phyloP scores from a whole-genome alignment of 2,113 vertebrate genomes.

The Syngnathus typhle region DNA sequence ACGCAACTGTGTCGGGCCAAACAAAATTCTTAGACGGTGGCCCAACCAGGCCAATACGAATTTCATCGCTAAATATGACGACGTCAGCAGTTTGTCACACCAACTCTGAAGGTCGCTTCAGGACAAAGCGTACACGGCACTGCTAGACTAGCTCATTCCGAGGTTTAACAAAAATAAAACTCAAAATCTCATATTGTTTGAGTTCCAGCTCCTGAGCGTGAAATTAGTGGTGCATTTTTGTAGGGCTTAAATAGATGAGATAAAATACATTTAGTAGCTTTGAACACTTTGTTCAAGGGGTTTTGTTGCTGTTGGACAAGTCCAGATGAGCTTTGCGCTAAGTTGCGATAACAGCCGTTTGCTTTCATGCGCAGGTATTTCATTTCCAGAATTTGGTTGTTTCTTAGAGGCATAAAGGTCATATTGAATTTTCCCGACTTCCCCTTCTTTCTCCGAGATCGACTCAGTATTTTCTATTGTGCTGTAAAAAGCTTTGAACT shows the following conservation, averaged over 20 bases:
- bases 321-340: background rate
- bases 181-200: background rate
- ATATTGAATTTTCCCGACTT: background rate
- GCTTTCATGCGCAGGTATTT: background rate
- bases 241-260: background rate
- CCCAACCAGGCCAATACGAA: too few species aligned
- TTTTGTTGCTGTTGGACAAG: constrained; percentile 3
- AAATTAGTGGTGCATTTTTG: background rate
- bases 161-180: background rate
- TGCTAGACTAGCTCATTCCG: background rate
- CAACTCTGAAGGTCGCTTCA: too few species aligned
- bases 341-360: background rate
- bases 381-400: background rate
- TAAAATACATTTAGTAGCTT: background rate
- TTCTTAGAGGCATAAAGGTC: background rate
- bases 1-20: too few species aligned
- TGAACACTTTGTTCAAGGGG: background rate
- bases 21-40: too few species aligned
- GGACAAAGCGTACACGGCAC: background rate
- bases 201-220: background rate
- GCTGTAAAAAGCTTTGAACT: background rate
- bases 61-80: too few species aligned
- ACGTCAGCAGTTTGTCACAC: too few species aligned
- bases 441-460: background rate
- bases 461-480: background rate